Conservation (phyloP, 2,113 vertebrate species). For the Istiophorus platypterus region DNA sequence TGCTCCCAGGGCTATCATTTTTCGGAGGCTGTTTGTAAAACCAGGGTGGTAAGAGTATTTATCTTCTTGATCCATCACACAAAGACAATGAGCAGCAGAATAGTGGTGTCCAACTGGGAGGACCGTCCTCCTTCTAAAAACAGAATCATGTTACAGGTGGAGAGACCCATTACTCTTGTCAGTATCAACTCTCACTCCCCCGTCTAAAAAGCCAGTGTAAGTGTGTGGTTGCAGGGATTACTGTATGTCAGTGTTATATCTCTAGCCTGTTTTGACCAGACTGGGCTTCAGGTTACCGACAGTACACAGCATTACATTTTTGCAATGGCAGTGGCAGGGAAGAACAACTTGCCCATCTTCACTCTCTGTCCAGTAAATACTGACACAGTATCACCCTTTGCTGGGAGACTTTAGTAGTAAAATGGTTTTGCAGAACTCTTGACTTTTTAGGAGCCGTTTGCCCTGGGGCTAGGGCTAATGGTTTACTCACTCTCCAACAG, state of each 20-base stretch:
- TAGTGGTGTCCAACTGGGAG: constrained; percentile 61
- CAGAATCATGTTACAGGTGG: constrained; percentile 79
- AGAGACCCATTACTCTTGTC: constrained; percentile 69
- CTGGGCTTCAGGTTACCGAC: constrained; percentile 58
- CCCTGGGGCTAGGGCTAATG: constrained; percentile 83
- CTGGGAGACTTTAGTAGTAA: constrained; percentile 58
- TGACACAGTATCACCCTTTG: constrained; percentile 43
- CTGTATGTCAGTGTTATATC: constrained; percentile 71
- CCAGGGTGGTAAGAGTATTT: constrained; percentile 64
- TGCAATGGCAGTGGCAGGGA: constrained; percentile 53
- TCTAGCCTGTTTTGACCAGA: constrained; percentile 64
- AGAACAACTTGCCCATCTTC: constrained; percentile 36
- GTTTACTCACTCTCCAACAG: constrained; percentile 81
- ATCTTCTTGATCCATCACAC: constrained; percentile 76
- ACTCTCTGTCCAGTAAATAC: constrained; percentile 41
- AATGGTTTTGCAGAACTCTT: constrained; percentile 65
- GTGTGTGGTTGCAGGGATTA: constrained; percentile 76
- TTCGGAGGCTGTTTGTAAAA: constrained; percentile 72
- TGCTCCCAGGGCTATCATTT: constrained; percentile 79
- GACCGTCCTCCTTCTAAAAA: constrained; percentile 55
- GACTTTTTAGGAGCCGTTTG: constrained; percentile 71
- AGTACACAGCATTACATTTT: constrained; percentile 53
- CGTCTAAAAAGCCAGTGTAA: constrained; percentile 49
- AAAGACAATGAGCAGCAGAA: constrained; percentile 76
- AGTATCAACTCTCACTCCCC: constrained; percentile 67